Evolutionary conservation across 2,113 vertebrate species (phyloP), one percentile per base, ranked within the genome.

Genomic region (Rhagologus leucostigma): DNA sequence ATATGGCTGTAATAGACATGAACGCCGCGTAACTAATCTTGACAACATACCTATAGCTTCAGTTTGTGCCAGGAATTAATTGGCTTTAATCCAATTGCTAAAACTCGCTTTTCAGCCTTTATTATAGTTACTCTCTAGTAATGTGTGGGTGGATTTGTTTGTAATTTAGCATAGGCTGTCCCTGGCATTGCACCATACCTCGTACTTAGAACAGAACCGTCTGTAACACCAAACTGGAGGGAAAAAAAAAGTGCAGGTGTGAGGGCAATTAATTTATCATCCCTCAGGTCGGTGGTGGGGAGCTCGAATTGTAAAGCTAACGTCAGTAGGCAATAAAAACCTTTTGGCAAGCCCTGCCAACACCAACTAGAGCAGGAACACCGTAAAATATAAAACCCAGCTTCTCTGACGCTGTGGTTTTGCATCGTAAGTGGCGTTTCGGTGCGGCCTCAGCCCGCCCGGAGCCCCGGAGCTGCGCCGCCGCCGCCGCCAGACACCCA

Each of bases 101-200:
- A 97, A 93, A 87, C 83, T 93, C 60, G 83, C 75, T 96, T 97
- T 96, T 90, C 95, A 90, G 94, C 76, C 94, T 94, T 94, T 96
- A 91, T 96, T 97, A 59, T 69, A 92, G 55, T 69, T 95, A 96
- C 92, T 96, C 84, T 97, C 91, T 93, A 96, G 92, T 93, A 96
- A 94, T 63, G 78, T 91, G 95, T 96, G 91, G 95, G 94, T 92
- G 93, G 95, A 92, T 96, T 95, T 93, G 77, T 95, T 92, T 89
- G 80, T 76, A 74, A 64, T 89, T 94, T 76, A 93, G 84, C 75
- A 89, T 65, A 93, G 91, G 76, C 73, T 68, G 93, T 91, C 49
- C 63, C 83, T 90, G 96, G 91, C 90, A 95, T 70, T 11, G 80
- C 83, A 96, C 76, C 94, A 86, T 56, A 53, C 33, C 60, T 85